A percentile compares a stretch with the other conserved stretches of the same genome.
phyloP scores from a whole-genome alignment of 1,140 invertebrate genomes.

The Hyles vespertilio region DNA sequence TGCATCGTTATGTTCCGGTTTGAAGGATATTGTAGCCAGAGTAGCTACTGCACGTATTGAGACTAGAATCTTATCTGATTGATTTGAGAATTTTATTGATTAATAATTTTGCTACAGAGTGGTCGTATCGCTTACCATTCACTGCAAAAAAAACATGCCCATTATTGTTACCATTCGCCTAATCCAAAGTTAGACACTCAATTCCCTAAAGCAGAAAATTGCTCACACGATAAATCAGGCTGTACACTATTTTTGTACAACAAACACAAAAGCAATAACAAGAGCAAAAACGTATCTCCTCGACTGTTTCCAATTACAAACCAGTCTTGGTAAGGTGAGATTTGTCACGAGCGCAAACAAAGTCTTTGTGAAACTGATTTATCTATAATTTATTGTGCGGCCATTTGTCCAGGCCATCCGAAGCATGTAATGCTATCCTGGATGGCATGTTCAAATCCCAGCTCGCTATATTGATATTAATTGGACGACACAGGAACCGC shows the following conservation, averaged over 20 bases:
- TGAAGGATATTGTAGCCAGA: no score
- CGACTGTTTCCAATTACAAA: neutral
- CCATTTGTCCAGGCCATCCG: neutral
- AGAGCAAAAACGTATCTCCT: slow-evolving; percentile 2
- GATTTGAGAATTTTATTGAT: no score
- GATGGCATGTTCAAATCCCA: slow-evolving; percentile 29
- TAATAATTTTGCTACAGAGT: no score
- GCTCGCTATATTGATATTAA: slow-evolving; percentile 49
- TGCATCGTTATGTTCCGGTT: no score
- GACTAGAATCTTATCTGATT: no score
- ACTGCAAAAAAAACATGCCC: no score
- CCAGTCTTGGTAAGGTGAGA: neutral
- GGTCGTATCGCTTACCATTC: no score
- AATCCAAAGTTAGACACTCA: no score
- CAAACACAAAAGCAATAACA: slow-evolving; percentile 9
- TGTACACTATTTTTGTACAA: slow-evolving; percentile 4
- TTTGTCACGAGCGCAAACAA: no score
- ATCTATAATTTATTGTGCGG: slow-evolving; percentile 17
- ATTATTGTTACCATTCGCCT: no score
- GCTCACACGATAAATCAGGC: neutral
- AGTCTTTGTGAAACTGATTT: neutral
- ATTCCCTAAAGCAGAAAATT: no score
- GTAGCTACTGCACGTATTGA: no score
- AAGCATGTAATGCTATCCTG: slow-evolving; percentile 13
- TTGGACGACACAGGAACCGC: slow-evolving; percentile 34